Percentiles rank a stretch among this genome's conserved stretches.
Evolutionary conservation across 2,888 invertebrate species (phyloP).

Genomic region (Pharmacophagus antenor): DNA sequence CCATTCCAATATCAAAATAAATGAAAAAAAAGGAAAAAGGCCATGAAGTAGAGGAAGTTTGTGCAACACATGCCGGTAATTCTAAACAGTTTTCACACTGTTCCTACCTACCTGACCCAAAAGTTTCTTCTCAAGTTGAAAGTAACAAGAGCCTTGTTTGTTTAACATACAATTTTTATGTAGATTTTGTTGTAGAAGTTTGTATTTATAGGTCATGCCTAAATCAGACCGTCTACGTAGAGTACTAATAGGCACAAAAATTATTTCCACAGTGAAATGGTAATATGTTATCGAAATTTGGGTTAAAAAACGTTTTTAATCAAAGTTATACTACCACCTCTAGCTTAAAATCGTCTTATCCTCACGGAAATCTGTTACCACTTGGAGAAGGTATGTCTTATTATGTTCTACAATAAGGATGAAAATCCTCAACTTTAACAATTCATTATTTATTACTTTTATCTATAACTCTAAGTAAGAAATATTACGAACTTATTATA

Average conservation of each 20-base stretch:
- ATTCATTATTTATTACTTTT: too few species aligned
- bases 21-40: not conserved
- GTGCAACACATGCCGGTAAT: slow-evolving; percentile 1
- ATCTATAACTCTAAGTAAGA: too few species aligned
- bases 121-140: slow-evolving; percentile 5
- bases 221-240: not conserved
- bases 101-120: slow-evolving; percentile 14
- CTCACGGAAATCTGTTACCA: too few species aligned
- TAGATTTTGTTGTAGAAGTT: slow-evolving; percentile 6
- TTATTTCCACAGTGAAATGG: not conserved
- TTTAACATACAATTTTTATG: slow-evolving; percentile 3
- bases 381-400: too few species aligned
- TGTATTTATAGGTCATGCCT: not conserved
- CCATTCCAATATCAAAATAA: not conserved
- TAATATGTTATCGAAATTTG: not conserved
- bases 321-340: too few species aligned
- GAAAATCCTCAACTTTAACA: too few species aligned
- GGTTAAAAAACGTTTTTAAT: too few species aligned
- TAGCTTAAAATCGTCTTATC: too few species aligned
- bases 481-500: too few species aligned
- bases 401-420: too few species aligned
- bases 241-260: too few species aligned
- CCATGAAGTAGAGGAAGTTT: not conserved
- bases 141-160: slow-evolving; percentile 13
- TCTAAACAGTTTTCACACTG: slow-evolving; percentile 17